Conservation (phyloP, 2,113 vertebrate genomes). For the Eretmochelys imbricata region DNA sequence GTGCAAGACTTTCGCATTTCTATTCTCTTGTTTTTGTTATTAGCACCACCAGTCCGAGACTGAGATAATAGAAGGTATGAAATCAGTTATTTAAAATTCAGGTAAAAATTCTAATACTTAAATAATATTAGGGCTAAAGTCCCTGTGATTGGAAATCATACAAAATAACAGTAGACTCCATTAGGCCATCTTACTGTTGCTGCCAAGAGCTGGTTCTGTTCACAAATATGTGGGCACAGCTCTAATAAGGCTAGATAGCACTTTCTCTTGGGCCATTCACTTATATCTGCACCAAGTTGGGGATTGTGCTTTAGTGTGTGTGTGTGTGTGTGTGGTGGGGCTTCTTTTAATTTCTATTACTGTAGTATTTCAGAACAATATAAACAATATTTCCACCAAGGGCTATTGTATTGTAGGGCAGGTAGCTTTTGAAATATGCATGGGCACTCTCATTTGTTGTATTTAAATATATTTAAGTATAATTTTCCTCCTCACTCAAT, state of each 20-base stretch:
- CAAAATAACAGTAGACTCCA: not conserved
- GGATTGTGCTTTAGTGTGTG: not conserved
- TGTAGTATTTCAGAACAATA: not conserved
- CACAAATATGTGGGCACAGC: constrained; percentile 33
- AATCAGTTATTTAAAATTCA: constrained; percentile 16
- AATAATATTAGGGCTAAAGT: not conserved
- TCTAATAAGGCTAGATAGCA: constrained; percentile 32
- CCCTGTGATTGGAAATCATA: constrained; percentile 21
- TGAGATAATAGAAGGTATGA: not conserved
- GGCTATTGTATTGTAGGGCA: not conserved
- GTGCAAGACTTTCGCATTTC: not conserved
- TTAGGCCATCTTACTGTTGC: constrained; percentile 51
- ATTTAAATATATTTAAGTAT: not conserved
- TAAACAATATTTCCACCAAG: not conserved
- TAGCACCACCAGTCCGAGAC: not conserved
- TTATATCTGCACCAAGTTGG: constrained; percentile 8
- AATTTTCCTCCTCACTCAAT: not conserved
- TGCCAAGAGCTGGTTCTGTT: constrained; percentile 49
- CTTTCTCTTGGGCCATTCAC: constrained; percentile 8
- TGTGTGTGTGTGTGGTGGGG: not conserved
- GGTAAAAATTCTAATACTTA: not conserved
- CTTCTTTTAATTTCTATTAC: fast-evolving
- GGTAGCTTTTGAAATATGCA: fast-evolving
- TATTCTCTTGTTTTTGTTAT: not conserved
- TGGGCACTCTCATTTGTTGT: not conserved